Evolutionary conservation across 1,140 invertebrate genomes (phyloP).

Genomic region (Sinonovacula constricta): DNA sequence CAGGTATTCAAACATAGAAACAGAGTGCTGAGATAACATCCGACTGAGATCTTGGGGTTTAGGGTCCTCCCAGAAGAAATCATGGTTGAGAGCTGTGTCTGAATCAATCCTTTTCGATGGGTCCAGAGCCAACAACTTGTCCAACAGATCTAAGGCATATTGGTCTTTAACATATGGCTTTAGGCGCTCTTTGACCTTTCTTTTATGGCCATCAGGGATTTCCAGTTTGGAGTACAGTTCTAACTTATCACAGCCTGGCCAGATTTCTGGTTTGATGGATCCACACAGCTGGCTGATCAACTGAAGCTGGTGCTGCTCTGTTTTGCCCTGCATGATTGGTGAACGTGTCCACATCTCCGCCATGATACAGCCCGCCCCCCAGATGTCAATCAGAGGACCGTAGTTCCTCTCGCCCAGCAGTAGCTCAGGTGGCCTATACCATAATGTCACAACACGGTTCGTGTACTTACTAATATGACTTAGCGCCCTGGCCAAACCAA

Average conservation of each 20-base stretch:
- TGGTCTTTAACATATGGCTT: constrained; percentile 96
- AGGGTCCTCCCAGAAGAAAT: constrained; percentile 99
- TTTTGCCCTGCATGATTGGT: constrained; percentile 90
- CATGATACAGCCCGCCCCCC: constrained; percentile 99
- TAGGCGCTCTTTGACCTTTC: constrained; percentile 93
- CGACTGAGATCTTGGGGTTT: constrained; percentile 92
- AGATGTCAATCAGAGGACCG: constrained; percentile 97
- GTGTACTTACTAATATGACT: constrained; percentile 95
- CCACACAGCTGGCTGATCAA: constrained; percentile 98
- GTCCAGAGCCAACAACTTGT: constrained; percentile 94
- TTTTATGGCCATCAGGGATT: constrained; percentile 92
- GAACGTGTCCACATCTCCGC: constrained; percentile 99
- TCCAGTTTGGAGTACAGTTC: constrained; percentile 96
- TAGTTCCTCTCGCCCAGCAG: constrained; percentile 93
- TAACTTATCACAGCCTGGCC: constrained; percentile 96
- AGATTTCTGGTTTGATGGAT: constrained; percentile 93
- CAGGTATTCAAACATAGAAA: constrained; percentile 98
- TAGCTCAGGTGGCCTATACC: constrained; percentile 96
- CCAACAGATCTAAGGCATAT: constrained; percentile 94
- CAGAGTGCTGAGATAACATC: constrained; percentile 95
- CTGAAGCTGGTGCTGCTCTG: constrained; percentile 96
- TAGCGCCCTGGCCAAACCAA: constrained; percentile 88
- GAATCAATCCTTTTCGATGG: constrained; percentile 94
- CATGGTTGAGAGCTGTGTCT: constrained; percentile 96
- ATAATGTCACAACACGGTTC: constrained; percentile 98